Conservation (phyloP, 2,113 vertebrate species). For the Anthoscopus minutus region DNA sequence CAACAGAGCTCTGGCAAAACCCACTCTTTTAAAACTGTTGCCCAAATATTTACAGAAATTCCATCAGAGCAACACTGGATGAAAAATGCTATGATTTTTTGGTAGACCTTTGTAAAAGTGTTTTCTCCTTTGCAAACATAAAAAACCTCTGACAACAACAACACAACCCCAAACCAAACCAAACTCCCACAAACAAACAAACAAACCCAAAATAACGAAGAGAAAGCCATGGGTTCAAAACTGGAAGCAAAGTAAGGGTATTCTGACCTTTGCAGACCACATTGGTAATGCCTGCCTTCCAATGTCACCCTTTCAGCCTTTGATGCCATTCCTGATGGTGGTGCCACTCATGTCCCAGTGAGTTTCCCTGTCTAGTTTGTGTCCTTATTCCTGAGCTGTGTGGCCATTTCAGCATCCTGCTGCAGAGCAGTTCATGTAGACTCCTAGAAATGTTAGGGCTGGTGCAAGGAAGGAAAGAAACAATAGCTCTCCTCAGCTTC, state of each 20-base stretch:
- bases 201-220: neutral
- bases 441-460: neutral
- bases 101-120: neutral
- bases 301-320: neutral
- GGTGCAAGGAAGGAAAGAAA: neutral
- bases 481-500: neutral
- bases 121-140: neutral
- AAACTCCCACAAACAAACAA: neutral
- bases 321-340: neutral
- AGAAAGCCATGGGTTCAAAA: neutral
- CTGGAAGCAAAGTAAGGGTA: neutral
- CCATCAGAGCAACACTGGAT: neutral
- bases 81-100: neutral
- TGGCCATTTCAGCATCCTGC: neutral
- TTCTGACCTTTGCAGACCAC: neutral
- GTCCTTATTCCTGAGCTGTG: neutral
- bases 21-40: neutral
- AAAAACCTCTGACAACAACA: neutral
- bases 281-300: neutral
- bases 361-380: neutral
- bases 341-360: neutral
- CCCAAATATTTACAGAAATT: neutral
- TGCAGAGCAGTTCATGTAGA: neutral
- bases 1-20: neutral
- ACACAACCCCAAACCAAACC: neutral